Evolutionary conservation across 2,797 vertebrate species (phyloP).

Genomic region (Poecilia gillii): DNA sequence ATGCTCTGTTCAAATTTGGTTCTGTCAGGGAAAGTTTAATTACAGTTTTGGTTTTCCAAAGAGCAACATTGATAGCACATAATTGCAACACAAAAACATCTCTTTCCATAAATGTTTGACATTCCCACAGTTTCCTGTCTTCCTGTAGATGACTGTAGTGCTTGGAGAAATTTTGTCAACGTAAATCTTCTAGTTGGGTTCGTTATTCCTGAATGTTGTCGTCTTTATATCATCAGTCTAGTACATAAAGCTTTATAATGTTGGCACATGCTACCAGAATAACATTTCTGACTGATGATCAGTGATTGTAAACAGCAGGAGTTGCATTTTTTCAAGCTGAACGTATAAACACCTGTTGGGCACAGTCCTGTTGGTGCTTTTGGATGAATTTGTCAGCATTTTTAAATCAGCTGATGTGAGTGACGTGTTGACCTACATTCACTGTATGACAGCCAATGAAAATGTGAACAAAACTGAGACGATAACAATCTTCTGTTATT

Average conservation of each 20-base stretch:
- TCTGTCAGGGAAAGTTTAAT: background rate
- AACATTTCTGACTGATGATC: background rate
- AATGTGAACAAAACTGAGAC: background rate
- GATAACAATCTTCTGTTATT: background rate
- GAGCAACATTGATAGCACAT: background rate
- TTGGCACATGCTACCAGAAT: background rate
- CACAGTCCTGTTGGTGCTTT: background rate
- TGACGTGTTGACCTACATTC: background rate
- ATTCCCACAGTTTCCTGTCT: background rate
- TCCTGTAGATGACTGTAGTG: background rate
- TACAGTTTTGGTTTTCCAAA: background rate
- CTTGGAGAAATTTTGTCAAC: background rate
- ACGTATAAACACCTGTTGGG: background rate
- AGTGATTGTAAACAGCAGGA: background rate
- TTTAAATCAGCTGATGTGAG: background rate
- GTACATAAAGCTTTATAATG: background rate
- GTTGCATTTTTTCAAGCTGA: background rate
- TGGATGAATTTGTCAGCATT: background rate
- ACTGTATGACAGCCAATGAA: background rate
- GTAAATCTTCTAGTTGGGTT: background rate
- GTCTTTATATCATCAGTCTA: background rate
- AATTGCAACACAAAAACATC: background rate
- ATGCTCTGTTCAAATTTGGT: background rate
- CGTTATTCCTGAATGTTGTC: background rate
- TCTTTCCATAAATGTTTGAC: background rate